Percentiles rank a stretch among this genome's conserved stretches.
These are phyloP conservation scores for Acrocephalus arundinaceus DNA, from an alignment of 2,113 vertebrate genomes.

Conservation along the genomic window DNA sequence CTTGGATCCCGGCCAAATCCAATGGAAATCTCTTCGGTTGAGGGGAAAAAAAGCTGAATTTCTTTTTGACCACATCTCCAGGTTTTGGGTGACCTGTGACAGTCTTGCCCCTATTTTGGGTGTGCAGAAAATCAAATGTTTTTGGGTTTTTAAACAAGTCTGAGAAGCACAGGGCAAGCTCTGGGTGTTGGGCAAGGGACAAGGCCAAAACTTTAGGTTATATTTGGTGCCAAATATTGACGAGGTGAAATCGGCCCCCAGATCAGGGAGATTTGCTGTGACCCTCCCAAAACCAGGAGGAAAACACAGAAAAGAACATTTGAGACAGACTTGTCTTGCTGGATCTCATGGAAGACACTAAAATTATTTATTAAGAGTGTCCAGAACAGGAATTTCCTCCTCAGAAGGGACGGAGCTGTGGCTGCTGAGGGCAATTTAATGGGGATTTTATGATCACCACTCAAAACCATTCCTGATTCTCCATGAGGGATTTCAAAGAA, in stretches of 20 bases:
- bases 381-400: neutral
- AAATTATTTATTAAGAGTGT: neutral
- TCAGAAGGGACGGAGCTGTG: neutral
- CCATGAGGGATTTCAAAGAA: neutral
- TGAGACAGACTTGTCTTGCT: neutral
- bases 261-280: accelerated
- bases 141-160: neutral
- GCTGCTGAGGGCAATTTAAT: neutral
- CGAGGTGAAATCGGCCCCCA: neutral
- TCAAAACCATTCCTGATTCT: neutral
- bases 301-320: accelerated
- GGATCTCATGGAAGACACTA: neutral
- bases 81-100: neutral
- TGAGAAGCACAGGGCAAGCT: neutral
- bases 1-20: conserved; percentile 68
- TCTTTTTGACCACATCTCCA: conserved; percentile 22
- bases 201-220: neutral
- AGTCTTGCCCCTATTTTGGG: neutral
- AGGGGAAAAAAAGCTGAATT: neutral
- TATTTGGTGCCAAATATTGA: neutral
- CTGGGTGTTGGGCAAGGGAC: accelerated
- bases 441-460: neutral
- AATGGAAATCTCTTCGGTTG: conserved; percentile 61
- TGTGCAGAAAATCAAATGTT: neutral
- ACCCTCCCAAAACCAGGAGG: neutral